Percentiles rank a stretch among this genome's conserved stretches.
phyloP scores from a whole-genome alignment of 1,140 invertebrate genomes.

The Aphelenchoides fujianensis region DNA sequence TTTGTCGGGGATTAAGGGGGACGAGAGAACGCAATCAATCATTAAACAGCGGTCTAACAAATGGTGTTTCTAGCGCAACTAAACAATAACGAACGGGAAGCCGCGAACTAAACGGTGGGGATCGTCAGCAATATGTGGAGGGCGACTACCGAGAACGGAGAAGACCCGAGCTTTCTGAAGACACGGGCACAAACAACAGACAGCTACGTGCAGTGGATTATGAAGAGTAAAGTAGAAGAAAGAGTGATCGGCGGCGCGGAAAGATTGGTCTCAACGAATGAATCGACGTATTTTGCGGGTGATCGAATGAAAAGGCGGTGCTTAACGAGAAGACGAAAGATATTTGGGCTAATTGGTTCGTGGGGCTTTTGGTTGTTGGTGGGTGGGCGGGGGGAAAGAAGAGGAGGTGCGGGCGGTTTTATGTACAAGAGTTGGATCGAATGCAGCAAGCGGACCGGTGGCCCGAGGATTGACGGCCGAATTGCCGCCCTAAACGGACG shows the following conservation, averaged over 20 bases:
- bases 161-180: not conserved
- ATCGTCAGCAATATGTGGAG: not conserved
- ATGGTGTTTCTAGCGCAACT: not conserved
- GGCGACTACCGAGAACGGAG: too few species aligned
- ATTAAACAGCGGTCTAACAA: too few species aligned
- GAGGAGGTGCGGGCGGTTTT: not conserved
- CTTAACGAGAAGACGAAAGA: not conserved
- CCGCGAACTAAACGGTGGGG: not conserved
- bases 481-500: too few species aligned
- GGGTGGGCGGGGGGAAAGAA: not conserved
- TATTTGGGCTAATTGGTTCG: not conserved
- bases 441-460: not conserved
- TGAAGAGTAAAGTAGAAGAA: not conserved
- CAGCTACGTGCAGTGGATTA: not conserved
- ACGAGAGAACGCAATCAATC: not conserved
- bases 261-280: too few species aligned
- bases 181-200: not conserved
- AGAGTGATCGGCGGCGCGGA: too few species aligned
- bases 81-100: not conserved
- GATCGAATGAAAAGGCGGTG: not conserved
- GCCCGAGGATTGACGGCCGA: too few species aligned
- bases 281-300: not conserved
- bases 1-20: not conserved
- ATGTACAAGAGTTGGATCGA: not conserved
- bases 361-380: not conserved